Conservation (phyloP, 2,113 vertebrate species). For the Mobula birostris region DNA sequence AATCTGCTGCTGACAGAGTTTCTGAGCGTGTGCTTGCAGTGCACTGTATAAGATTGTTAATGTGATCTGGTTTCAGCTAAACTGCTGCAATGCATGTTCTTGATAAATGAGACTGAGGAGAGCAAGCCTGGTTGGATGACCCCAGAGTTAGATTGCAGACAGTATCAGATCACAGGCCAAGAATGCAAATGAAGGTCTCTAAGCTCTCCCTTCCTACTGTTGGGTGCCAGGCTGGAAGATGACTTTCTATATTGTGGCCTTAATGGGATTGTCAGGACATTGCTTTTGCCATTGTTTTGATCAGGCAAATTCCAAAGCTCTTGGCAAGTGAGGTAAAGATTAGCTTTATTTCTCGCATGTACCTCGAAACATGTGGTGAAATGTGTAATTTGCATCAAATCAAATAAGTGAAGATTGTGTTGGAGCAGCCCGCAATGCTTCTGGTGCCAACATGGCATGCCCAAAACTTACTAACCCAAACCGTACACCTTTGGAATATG, state of each 20-base stretch:
- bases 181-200: not conserved
- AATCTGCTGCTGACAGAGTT: not conserved
- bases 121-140: not conserved
- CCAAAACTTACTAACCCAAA: no score
- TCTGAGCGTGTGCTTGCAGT: not conserved
- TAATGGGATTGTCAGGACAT: not conserved
- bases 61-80: not conserved
- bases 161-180: not conserved
- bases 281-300: not conserved
- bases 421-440: no score
- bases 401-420: no score
- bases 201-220: no score
- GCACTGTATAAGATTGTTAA: not conserved
- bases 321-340: not conserved
- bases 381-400: no score
- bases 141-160: not conserved
- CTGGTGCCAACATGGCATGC: no score
- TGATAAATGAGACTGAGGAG: not conserved
- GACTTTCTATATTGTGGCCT: not conserved
- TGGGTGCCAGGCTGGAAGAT: not conserved
- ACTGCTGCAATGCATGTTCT: not conserved
- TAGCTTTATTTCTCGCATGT: no score
- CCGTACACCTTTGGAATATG: no score
- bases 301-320: not conserved
- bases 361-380: no score